Evolutionary conservation across 2,797 vertebrate species (phyloP).

Genomic region (Hypotaenidia okinawae): DNA sequence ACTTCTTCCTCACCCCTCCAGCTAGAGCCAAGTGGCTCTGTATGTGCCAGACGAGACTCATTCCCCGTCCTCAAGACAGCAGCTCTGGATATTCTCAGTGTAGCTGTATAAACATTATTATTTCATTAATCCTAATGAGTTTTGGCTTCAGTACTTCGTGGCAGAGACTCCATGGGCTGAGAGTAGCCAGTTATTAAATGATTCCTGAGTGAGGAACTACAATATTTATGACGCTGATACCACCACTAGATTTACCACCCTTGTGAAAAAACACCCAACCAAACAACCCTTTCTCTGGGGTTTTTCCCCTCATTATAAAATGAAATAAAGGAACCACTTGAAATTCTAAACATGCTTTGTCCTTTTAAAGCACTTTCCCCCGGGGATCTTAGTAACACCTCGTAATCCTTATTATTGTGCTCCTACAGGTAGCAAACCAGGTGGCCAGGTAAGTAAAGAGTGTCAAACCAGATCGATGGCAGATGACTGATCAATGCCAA

Average conservation of each 20-base stretch:
- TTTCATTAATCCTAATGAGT: constrained; percentile 38
- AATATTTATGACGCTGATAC: background rate
- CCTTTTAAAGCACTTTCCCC: background rate
- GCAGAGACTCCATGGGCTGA: background rate
- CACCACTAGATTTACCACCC: background rate
- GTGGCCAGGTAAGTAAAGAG: background rate
- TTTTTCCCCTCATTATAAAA: background rate
- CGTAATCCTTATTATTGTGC: background rate
- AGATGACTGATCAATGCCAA: background rate
- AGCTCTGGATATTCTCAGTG: constrained; percentile 26
- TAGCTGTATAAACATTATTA: constrained; percentile 34
- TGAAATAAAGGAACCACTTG: background rate
- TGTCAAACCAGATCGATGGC: background rate
- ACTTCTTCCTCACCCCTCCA: background rate
- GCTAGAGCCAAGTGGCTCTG: background rate
- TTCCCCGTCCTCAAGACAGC: background rate
- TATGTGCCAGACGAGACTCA: background rate
- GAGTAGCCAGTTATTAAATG: background rate
- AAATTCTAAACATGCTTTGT: background rate
- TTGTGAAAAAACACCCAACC: background rate
- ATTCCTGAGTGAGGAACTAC: background rate
- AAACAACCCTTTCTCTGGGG: background rate
- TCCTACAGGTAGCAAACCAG: background rate
- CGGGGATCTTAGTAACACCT: background rate
- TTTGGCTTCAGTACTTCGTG: constrained; percentile 6